phyloP scores from a whole-genome alignment of 2,888 invertebrate species.

The Kryphioiulus occultus region DNA sequence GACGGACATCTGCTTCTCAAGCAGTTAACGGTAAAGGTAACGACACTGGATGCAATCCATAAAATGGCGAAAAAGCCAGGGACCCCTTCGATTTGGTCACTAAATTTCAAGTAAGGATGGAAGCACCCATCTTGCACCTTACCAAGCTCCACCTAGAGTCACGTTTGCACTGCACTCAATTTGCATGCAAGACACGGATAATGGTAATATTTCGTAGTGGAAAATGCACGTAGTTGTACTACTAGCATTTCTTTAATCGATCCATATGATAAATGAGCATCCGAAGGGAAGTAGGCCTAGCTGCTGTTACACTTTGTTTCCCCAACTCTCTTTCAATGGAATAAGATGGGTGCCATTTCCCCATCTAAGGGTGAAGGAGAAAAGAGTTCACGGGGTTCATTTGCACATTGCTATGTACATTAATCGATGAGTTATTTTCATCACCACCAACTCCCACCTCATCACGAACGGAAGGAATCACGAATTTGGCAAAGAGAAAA shows the following conservation, averaged over 20 bases:
- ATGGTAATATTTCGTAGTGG: not conserved
- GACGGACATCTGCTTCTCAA: no score
- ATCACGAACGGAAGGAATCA: not conserved
- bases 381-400: not conserved
- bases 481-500: not conserved
- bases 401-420: not conserved
- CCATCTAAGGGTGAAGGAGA: not conserved
- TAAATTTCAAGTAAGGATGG: no score
- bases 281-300: not conserved
- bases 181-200: constrained; percentile 5
- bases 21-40: no score
- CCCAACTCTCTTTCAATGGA: not conserved
- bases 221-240: not conserved
- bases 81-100: no score
- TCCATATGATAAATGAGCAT: constrained; percentile 5
- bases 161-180: not conserved
- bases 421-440: not conserved
- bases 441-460: not conserved
- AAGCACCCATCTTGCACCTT: no score
- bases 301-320: not conserved
- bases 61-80: no score
- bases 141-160: not conserved
- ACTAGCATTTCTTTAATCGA: constrained; percentile 5
- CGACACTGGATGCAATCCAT: no score
- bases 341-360: not conserved